A percentile compares a stretch with the other conserved stretches of the same genome.
Conservation (phyloP, 2,797 vertebrate species). For the Danio aesculapii region DNA sequence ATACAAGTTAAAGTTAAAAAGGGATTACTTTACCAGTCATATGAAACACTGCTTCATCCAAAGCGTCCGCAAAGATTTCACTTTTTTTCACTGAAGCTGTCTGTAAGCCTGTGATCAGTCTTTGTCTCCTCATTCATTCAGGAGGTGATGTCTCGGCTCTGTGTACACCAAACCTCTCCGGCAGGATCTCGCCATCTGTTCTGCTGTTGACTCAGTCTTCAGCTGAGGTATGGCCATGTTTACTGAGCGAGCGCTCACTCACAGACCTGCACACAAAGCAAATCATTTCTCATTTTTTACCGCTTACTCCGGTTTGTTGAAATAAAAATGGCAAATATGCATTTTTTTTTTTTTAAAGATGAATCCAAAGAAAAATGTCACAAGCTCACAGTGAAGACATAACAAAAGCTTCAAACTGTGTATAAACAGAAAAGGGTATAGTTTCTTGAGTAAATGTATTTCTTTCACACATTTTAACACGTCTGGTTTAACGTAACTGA, state of each 20-base stretch:
- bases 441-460: too few relatives aligned
- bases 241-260: constrained; percentile 24
- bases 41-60: neutral
- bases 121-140: constrained; percentile 27
- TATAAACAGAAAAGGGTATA: too few relatives aligned
- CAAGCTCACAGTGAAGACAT: too few relatives aligned
- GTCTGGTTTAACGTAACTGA: too few relatives aligned
- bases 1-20: neutral
- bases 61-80: neutral
- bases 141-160: constrained; percentile 10
- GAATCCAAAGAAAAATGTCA: neutral
- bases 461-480: too few relatives aligned
- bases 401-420: too few relatives aligned
- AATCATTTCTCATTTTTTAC: constrained; percentile 10
- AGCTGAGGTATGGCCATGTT: constrained; percentile 42
- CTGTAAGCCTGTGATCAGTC: neutral
- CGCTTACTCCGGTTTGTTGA: neutral
- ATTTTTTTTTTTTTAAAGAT: neutral
- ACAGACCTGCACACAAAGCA: constrained; percentile 35
- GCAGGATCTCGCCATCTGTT: constrained; percentile 50
- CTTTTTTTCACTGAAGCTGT: neutral
- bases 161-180: constrained; percentile 30
- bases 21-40: neutral
- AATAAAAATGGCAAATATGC: neutral
- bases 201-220: constrained; percentile 48